Evolutionary conservation across 2,888 invertebrate genomes (phyloP), one percentile per base, ranked within the genome.

Genomic region (Selenia dentaria): DNA sequence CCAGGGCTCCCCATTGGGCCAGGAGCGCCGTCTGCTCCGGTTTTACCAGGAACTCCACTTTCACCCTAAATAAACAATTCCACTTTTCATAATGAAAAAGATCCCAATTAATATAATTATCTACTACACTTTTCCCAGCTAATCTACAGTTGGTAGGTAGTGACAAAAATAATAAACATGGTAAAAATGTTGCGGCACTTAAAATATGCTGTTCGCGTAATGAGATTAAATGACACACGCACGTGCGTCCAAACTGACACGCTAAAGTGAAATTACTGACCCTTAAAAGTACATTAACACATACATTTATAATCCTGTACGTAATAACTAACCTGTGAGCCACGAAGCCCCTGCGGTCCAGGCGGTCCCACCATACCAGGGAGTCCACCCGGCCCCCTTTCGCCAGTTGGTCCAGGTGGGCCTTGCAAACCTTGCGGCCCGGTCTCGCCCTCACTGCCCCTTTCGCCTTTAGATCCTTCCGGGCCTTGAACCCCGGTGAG

Each of bases 381-480:
- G 36, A 94, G 66, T 2, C 93, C 91, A 74, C 79, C 64, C 32
- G 91, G 78, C 6, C 94, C 95, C 61, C 94, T 89, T 45, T 95
- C 94, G 4, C 96, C 96, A 43, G 92, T 71, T 0, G 92, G 83
- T 8, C 95, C 96, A 36, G 93, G 92, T 0, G 94, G 93, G 9
- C 96, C 96, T 51, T 89, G 79, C n/a, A 92, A 92, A 5, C 96
- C 96, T 33, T 92, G 84, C 0, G 92, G 92, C 8, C 97, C 97
- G 29, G 92, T 66, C 35, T 93, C 92, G 3, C 96, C 94, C 65
- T 93, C 93, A 18, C 92, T 91, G 8, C 95, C 95, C 31, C 93
- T 87, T 67, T 96, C 95, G 6, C 96, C 97, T 78, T 95, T 96
- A 12, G 90, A 81, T 29, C 96, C 96, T 67, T 96, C 95, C 2